Percentiles rank a stretch among this genome's conserved stretches.
These are phyloP conservation scores for Lineus longissimus DNA, from an alignment of 1,140 invertebrate genomes.

Conservation along the genomic window DNA sequence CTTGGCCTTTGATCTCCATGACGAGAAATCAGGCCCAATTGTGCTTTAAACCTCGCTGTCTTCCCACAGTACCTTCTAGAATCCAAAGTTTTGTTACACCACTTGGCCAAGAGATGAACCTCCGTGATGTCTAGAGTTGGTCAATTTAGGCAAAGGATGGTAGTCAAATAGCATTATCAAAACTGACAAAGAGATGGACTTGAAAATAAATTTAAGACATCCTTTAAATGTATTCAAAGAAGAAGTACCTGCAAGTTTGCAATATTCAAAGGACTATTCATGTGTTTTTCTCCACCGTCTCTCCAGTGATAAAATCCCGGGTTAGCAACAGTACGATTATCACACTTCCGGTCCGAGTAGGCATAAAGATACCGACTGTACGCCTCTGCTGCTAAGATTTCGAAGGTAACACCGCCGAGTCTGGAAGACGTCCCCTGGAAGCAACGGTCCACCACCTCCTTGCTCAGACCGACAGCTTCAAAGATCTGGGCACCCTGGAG, in stretches of 20 bases:
- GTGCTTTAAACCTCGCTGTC: too few relatives aligned
- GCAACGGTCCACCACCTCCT: conserved; percentile 91
- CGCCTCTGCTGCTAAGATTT: conserved; percentile 83
- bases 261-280: conserved; percentile 93
- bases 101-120: too few relatives aligned
- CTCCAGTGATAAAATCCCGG: conserved; percentile 96
- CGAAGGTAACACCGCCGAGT: conserved; percentile 88
- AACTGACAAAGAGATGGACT: too few relatives aligned
- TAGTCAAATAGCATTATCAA: too few relatives aligned
- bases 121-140: too few relatives aligned
- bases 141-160: too few relatives aligned
- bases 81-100: too few relatives aligned
- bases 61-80: too few relatives aligned
- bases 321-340: conserved; percentile 78
- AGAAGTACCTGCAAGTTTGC: conserved; percentile 58
- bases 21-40: too few relatives aligned
- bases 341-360: conserved; percentile 52
- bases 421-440: conserved; percentile 93
- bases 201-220: too few relatives aligned
- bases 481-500: conserved; percentile 91
- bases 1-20: too few relatives aligned
- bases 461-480: conserved; percentile 90
- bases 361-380: conserved; percentile 48
- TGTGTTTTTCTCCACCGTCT: conserved; percentile 93
- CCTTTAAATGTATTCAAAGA: too few relatives aligned